A percentile compares a stretch with the other conserved stretches of the same genome.
These are phyloP conservation scores for Platycheirus rosarum DNA, from an alignment of 2,888 invertebrate genomes.

Conservation along the genomic window DNA sequence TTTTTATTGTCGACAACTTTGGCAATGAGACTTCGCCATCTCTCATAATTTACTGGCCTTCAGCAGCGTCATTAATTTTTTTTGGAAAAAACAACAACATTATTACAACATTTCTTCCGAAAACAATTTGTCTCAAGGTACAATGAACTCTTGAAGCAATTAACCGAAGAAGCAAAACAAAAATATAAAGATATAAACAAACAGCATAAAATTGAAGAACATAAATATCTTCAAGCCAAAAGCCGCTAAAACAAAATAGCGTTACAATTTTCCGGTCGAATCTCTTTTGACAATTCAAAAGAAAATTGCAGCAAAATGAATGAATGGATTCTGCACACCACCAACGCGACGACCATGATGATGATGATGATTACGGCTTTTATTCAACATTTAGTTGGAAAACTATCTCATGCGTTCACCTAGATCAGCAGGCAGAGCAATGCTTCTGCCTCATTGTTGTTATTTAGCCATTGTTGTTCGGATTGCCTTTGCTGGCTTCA, in stretches of 20 bases:
- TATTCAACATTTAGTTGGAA: conserved; percentile 36
- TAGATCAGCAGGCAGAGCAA: conserved; percentile 5
- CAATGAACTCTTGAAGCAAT: too few species aligned
- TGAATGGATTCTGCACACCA: conserved; percentile 7
- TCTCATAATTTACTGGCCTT: too few species aligned
- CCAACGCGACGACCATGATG: conserved; percentile 22
- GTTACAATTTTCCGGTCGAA: conserved; percentile 28
- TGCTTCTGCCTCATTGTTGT: conserved; percentile 33
- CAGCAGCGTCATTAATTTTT: too few species aligned
- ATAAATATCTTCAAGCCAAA: neutral
- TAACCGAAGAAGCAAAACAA: too few species aligned
- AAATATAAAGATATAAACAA: too few species aligned
- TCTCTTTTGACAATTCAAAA: conserved; percentile 35
- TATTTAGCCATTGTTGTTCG: conserved; percentile 62
- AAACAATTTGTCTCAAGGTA: too few species aligned
- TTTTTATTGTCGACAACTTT: too few species aligned
- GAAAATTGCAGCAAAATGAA: conserved; percentile 9
- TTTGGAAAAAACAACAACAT: too few species aligned
- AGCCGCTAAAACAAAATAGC: conserved; percentile 20
- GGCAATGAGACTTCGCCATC: too few species aligned
- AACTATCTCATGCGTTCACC: conserved; percentile 61
- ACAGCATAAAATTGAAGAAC: too few species aligned
- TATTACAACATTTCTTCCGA: too few species aligned
- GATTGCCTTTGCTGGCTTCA: conserved; percentile 36
- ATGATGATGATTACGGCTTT: conserved; percentile 30